These are phyloP conservation scores for Malacoctenus gilli DNA, from an alignment of 2,797 vertebrate genomes.

Conservation along the genomic window DNA sequence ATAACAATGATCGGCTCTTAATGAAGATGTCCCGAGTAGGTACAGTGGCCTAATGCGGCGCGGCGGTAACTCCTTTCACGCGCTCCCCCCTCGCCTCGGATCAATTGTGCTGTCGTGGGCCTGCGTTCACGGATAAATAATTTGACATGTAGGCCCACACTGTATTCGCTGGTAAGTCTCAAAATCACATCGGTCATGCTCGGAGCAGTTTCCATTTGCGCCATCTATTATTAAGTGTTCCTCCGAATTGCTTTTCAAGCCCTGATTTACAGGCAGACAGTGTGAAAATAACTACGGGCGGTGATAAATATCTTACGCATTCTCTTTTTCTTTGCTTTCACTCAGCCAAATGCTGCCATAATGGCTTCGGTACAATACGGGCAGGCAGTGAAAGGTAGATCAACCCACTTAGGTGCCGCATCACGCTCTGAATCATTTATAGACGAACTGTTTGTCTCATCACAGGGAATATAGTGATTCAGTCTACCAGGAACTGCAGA, in stretches of 20 bases:
- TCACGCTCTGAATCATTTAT: constrained; percentile 54
- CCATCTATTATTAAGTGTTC: constrained; percentile 57
- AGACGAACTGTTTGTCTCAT: constrained; percentile 50
- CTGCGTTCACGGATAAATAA: constrained; percentile 43
- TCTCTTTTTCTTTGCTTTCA: constrained; percentile 21
- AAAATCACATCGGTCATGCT: constrained; percentile 56
- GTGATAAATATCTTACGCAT: constrained; percentile 36
- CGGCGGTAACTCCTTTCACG: constrained; percentile 33
- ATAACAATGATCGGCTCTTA: constrained; percentile 60
- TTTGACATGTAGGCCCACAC: constrained; percentile 48
- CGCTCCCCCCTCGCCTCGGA: constrained; percentile 15
- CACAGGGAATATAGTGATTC: constrained; percentile 25
- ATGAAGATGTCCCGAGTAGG: constrained; percentile 52
- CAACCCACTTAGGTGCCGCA: constrained; percentile 30
- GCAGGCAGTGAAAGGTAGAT: constrained; percentile 27
- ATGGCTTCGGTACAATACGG: constrained; percentile 22
- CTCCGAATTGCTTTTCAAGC: constrained; percentile 53
- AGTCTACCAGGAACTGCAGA: constrained; percentile 7
- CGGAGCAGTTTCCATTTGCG: constrained; percentile 47
- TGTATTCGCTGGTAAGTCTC: constrained; percentile 32
- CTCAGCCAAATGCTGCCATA: constrained; percentile 15
- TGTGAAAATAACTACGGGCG: constrained; percentile 55
- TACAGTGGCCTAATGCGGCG: constrained; percentile 19
- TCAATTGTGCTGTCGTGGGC: constrained; percentile 29
- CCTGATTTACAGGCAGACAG: constrained; percentile 52